A percentile compares a stretch with the other conserved stretches of the same genome.
Conservation (phyloP, 2,797 vertebrate genomes). For the Acanthurus leucopareius region DNA sequence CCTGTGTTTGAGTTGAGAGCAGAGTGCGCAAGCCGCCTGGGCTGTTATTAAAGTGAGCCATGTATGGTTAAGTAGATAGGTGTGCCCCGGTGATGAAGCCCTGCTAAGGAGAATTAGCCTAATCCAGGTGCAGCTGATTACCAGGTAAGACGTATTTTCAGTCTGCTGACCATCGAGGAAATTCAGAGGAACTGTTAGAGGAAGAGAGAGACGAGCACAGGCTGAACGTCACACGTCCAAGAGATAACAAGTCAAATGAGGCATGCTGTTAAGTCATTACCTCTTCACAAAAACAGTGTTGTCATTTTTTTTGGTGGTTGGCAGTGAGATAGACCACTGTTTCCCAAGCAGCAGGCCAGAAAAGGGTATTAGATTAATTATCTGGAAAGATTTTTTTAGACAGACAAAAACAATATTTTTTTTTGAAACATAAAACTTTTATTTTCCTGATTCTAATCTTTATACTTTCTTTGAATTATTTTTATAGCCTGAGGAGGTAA, state of each 20-base stretch:
- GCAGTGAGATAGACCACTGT: no score
- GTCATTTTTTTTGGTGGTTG: no score
- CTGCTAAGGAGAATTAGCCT: conserved; percentile 28
- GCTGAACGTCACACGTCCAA: not conserved
- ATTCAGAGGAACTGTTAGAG: not conserved
- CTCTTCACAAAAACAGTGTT: no score
- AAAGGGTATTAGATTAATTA: no score
- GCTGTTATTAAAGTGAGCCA: conserved; percentile 64
- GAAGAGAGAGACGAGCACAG: conserved; percentile 10
- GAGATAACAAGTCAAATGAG: not conserved
- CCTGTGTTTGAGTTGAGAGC: conserved; percentile 29
- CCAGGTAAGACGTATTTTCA: conserved; percentile 31
- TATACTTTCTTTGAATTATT: no score
- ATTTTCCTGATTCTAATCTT: no score
- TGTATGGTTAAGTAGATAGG: conserved; percentile 56
- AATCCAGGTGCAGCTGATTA: conserved; percentile 36
- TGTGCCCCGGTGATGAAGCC: conserved; percentile 1
- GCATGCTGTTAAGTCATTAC: not conserved
- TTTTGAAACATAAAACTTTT: no score
- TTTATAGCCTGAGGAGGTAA: not conserved
- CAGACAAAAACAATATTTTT: no score
- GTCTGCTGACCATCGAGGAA: conserved; percentile 1
- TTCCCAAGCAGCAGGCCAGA: no score
- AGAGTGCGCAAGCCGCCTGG: conserved; percentile 11
- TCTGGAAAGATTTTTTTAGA: no score